Percentiles rank a stretch among this genome's conserved stretches.
phyloP scores from a whole-genome alignment of 2,113 vertebrate species.

The Ictalurus furcatus region DNA sequence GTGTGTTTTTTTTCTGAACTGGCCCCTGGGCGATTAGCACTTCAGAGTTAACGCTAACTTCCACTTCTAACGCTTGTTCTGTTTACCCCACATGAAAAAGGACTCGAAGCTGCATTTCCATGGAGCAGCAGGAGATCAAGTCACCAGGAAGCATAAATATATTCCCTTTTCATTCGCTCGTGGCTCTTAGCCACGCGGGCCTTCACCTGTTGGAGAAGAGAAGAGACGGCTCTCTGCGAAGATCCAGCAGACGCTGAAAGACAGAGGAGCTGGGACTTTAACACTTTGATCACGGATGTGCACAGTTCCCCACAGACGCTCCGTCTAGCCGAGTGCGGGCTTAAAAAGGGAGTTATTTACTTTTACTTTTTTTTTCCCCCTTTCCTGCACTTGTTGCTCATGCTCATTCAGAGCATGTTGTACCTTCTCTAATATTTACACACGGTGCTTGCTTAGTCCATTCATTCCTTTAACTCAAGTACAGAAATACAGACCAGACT shows the following conservation, averaged over 20 bases:
- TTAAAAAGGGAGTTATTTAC: constrained; percentile 29
- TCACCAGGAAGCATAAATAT: constrained; percentile 42
- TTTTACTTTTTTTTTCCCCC: no score
- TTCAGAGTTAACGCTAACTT: constrained; percentile 57
- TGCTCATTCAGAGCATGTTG: neutral
- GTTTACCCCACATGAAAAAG: constrained; percentile 59
- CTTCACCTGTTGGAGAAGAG: constrained; percentile 45
- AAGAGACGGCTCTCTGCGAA: constrained; percentile 50
- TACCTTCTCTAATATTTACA: neutral
- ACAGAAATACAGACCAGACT: neutral
- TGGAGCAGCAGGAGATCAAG: constrained; percentile 50
- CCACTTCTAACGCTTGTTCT: constrained; percentile 56
- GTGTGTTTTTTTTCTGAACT: constrained; percentile 40
- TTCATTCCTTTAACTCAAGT: neutral
- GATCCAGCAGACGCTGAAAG: constrained; percentile 61
- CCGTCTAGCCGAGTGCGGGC: neutral
- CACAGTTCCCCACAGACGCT: constrained; percentile 39
- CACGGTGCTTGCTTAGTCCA: neutral
- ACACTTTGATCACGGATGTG: constrained; percentile 61
- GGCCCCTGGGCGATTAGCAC: constrained; percentile 46
- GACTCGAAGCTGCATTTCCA: constrained; percentile 60
- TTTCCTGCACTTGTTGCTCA: neutral
- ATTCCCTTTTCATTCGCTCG: constrained; percentile 47
- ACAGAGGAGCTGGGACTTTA: constrained; percentile 38
- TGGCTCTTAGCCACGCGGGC: constrained; percentile 27